Evolutionary conservation across 30 jellyfish, hydroid and myxozoan species (phyloP), one percentile per base, ranked within the genome.

Genomic region (Aurelia coerulea): DNA sequence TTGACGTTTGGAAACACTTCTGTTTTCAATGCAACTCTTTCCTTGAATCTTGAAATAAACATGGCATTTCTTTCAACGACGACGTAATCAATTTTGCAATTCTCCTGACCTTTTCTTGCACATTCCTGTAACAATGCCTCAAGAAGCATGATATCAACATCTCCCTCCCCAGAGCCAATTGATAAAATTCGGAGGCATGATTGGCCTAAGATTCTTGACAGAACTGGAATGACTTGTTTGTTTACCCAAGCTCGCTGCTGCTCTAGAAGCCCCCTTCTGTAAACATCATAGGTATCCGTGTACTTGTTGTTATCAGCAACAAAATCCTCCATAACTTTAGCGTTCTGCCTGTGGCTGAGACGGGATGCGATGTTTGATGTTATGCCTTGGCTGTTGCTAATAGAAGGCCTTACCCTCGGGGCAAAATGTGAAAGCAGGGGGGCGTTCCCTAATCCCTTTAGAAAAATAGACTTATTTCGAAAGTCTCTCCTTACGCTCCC

Each of bases 111-210:
- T 1, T 41, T 29, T 42, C 29, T 60, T 9, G 4, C 67, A 76
- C 56, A 12, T 54, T 75, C 90, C 42, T 68, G 32, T 4, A 65
- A 67, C 33, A 87, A 10, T 32, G 67, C 86, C 12, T 58, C 80
- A 53, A 87, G 83, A 9, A 87, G 19, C 46, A 87, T 34, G 0
- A 77, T 41, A 23, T 87, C 96, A 11, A 87, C 74, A 59, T 87
- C 96, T 10, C 96, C 96, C 53, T 73, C 88, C 23, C 96, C 96
- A 29, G 96, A 87, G 9, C 96, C 96, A 7, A 87, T 81, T 4
- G 90, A 85, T 53, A 87, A 19, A 50, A 87, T 46, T 3, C 78
- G 79, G 46, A 74, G 59, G 50, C 16, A 10, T 9, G 66, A 1
- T 15, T 14, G 33, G 12, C 53, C 39, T 34, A 76, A 52, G 17